Conservation (phyloP, 1,140 invertebrate species). For the Venturia canescens region DNA sequence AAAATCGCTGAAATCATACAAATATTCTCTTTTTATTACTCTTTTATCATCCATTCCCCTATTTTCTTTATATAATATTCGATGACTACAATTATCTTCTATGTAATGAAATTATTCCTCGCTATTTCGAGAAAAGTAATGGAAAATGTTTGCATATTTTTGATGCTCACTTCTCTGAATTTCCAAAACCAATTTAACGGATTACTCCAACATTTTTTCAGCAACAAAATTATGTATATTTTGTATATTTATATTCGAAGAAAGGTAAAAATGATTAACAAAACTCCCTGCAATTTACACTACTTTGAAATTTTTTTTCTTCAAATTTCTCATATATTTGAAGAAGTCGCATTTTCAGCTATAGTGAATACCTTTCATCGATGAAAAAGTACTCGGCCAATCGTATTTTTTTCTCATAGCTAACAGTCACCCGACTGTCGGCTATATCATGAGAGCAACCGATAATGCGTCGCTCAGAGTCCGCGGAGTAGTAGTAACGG, state of each 20-base stretch:
- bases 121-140: background rate
- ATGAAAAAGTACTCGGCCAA: background rate
- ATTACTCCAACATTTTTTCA: too few relatives aligned
- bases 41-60: background rate
- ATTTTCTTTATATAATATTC: too few relatives aligned
- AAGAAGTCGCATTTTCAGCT: background rate
- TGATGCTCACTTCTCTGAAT: too few relatives aligned
- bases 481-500: conserved; percentile 14
- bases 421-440: conserved; percentile 12
- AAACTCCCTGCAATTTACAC: too few relatives aligned
- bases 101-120: background rate
- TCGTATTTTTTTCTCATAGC: too few relatives aligned
- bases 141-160: background rate
- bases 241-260: too few relatives aligned
- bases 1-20: background rate
- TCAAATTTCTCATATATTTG: background rate
- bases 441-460: background rate
- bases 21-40: background rate
- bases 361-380: background rate
- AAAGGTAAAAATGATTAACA: too few relatives aligned
- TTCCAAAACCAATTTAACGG: too few relatives aligned
- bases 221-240: too few relatives aligned
- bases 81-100: background rate
- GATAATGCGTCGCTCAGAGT: background rate
- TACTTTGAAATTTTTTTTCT: too few relatives aligned